Conservation (phyloP, 1,140 invertebrate genomes). For the Plutomurus gul region DNA sequence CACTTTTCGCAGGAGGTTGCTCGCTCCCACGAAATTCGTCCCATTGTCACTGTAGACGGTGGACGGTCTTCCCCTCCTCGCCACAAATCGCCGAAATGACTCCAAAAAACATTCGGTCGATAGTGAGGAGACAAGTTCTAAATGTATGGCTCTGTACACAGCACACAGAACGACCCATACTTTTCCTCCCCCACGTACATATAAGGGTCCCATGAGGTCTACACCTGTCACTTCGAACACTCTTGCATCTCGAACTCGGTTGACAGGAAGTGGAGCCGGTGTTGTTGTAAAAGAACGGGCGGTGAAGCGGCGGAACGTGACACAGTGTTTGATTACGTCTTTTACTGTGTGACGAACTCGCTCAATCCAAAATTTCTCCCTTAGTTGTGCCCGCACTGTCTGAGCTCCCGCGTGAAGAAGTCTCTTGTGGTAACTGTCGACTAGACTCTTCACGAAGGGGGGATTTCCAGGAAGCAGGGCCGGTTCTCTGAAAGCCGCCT, state of each 20-base stretch:
- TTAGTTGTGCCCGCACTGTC: background rate
- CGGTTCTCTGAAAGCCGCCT: background rate
- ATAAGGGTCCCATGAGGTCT: constrained; percentile 56
- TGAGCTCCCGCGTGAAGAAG: background rate
- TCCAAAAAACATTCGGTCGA: constrained; percentile 50
- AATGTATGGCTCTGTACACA: constrained; percentile 58
- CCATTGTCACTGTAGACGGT: constrained; percentile 54
- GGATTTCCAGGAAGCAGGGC: background rate
- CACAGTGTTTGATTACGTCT: background rate
- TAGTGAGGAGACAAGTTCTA: constrained; percentile 53
- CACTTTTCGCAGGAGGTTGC: background rate
- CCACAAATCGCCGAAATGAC: constrained; percentile 52
- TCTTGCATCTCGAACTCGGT: constrained; percentile 54
- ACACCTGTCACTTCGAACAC: constrained; percentile 56
- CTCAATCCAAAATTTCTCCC: background rate
- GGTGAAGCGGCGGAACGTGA: background rate
- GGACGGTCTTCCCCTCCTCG: constrained; percentile 41
- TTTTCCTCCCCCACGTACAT: constrained; percentile 54
- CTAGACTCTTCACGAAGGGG: background rate
- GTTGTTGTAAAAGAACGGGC: background rate
- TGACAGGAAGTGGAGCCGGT: constrained; percentile 47
- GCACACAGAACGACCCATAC: constrained; percentile 56
- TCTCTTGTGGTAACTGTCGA: background rate
- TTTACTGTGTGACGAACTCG: too few relatives aligned
- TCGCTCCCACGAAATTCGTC: constrained; percentile 48